Percentiles rank a stretch among this genome's conserved stretches.
Evolutionary conservation across 2,797 vertebrate genomes (phyloP).

Genomic region (Phalloptychus januarius): DNA sequence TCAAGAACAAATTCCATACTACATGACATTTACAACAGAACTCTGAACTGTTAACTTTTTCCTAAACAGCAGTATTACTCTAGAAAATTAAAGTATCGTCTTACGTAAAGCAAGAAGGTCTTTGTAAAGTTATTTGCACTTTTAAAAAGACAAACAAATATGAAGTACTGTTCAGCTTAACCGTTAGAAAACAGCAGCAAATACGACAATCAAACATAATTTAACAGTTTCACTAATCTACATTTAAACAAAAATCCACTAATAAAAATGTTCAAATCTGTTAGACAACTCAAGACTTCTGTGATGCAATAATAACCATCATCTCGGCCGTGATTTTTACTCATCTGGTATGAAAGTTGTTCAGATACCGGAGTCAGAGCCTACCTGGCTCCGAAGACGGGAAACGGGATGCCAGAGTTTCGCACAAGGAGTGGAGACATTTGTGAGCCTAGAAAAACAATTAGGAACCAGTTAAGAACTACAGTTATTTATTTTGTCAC

Average conservation of each 20-base stretch:
- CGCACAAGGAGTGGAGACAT: slow-evolving; percentile 7
- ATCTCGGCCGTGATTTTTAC: not conserved
- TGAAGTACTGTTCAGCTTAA: not conserved
- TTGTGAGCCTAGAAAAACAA: slow-evolving; percentile 48
- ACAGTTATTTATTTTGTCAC: not conserved
- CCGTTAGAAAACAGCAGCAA: slow-evolving; percentile 4
- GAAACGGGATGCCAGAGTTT: slow-evolving; percentile 48
- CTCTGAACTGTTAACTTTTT: not conserved
- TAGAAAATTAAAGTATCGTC: not conserved
- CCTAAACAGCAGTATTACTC: slow-evolving; percentile 25
- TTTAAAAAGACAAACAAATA: not conserved
- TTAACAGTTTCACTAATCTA: slow-evolving; percentile 1
- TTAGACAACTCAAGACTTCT: slow-evolving; percentile 4
- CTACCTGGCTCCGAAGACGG: slow-evolving; percentile 61
- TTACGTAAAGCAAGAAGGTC: not conserved
- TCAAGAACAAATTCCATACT: slow-evolving; percentile 39
- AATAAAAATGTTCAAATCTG: not conserved
- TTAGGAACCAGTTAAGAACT: not conserved
- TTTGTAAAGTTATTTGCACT: not conserved
- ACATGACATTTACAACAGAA: not conserved
- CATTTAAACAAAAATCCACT: slow-evolving; percentile 29
- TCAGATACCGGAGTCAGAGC: not conserved
- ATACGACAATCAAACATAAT: slow-evolving; percentile 11
- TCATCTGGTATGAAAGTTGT: not conserved
- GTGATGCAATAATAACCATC: not conserved